phyloP scores from a whole-genome alignment of 1,140 invertebrate genomes.

The Drosophila busckii region DNA sequence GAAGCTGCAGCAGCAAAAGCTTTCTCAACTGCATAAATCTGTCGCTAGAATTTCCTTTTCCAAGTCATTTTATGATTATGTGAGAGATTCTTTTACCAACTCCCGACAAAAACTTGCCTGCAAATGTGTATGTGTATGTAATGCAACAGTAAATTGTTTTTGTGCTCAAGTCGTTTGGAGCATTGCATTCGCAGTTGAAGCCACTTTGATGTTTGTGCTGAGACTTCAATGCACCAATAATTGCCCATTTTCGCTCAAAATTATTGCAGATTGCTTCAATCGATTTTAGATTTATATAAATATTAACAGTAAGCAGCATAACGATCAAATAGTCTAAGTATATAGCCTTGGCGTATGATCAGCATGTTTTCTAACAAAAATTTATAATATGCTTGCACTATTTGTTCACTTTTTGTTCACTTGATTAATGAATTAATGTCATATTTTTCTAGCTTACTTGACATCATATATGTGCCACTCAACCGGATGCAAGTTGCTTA shows the following conservation, averaged over 20 bases:
- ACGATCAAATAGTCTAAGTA: no score
- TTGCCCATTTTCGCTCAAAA: conserved; percentile 30
- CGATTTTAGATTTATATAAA: no score
- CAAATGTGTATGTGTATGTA: conserved; percentile 15
- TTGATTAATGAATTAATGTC: conserved; percentile 12
- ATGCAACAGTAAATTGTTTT: conserved; percentile 58
- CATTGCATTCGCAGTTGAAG: conserved; percentile 51
- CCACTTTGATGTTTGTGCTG: conserved; percentile 58
- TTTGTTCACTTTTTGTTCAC: no score
- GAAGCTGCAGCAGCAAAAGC: conserved; percentile 48
- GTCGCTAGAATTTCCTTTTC: conserved; percentile 64
- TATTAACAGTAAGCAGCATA: no score
- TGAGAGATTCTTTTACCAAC: conserved; percentile 74
- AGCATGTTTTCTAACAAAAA: no score
- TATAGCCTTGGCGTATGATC: no score
- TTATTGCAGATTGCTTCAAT: no score
- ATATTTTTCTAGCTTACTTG: no score
- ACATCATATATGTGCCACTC: conserved; percentile 7
- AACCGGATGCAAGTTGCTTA: conserved; percentile 27
- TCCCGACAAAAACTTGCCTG: conserved; percentile 51
- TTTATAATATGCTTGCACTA: no score
- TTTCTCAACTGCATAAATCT: conserved; percentile 73
- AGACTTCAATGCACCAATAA: conserved; percentile 58
- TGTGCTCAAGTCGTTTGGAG: conserved; percentile 41
- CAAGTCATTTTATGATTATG: conserved; percentile 78